Conservation (phyloP, 2,797 vertebrate species). For the Sebastes nivosus region DNA sequence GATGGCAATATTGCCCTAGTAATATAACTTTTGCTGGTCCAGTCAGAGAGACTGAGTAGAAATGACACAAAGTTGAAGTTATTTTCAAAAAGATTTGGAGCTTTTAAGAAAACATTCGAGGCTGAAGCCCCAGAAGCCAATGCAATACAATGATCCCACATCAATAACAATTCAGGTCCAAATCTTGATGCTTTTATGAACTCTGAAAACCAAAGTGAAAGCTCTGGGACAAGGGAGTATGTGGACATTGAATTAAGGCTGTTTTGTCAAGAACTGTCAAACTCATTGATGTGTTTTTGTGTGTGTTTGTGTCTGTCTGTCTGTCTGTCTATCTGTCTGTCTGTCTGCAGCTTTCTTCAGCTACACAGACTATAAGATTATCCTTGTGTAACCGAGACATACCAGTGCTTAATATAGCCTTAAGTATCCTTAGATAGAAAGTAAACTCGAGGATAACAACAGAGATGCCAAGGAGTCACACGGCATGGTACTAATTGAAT, state of each 20-base stretch:
- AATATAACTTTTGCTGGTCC: no score
- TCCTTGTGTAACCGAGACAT: conserved; percentile 7
- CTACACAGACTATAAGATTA: background rate
- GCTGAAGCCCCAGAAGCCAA: no score
- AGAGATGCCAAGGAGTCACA: background rate
- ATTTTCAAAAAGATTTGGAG: no score
- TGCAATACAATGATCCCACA: background rate
- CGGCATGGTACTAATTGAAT: background rate
- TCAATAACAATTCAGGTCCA: background rate
- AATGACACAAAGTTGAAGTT: no score
- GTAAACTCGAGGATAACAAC: background rate
- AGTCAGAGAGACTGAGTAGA: no score
- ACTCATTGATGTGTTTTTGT: background rate
- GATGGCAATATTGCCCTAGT: no score
- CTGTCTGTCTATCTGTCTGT: background rate
- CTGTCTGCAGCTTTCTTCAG: background rate
- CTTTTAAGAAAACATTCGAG: no score
- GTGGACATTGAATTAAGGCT: background rate
- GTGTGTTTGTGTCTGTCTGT: background rate
- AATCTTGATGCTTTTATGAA: background rate
- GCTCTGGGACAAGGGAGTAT: background rate
- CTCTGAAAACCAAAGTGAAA: background rate
- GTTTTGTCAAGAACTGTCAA: background rate
- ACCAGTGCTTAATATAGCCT: conserved; percentile 11
- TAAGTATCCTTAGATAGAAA: conserved; percentile 1